Evolutionary conservation across 2,113 vertebrate genomes (phyloP), one percentile per base, ranked within the genome.

Genomic region (Larimichthys polyactis): DNA sequence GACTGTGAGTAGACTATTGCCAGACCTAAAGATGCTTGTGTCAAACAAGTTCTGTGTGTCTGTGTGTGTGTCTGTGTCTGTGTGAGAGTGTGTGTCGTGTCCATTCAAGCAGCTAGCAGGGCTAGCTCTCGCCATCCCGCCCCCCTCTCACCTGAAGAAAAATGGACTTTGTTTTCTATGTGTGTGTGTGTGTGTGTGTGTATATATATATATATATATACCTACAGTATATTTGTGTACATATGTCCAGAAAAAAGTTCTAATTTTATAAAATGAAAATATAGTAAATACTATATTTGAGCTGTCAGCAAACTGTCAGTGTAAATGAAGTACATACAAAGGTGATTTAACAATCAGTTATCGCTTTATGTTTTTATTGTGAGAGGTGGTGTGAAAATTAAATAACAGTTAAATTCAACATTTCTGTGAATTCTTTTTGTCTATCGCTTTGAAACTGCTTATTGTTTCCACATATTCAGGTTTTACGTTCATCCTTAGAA

Each of bases 241-340:
- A 93, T 91, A 90, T 89, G 64, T 88, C 24, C 73, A 90, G 81
- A 93, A 89, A 73, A 65, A 79, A 91, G 93, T 95, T 94, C 89
- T 94, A 94, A 90, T 93, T 94, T 94, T 94, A 87, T 92, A 93
- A 94, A 92, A 90, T 92, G 63, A 78, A 89, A 90, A 82, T 89
- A 87, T 82, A 70, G 77, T 89, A 71, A 88, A 89, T 46, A 59
- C 82, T 93, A 86, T 92, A 87, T 94, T 89, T 93, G 68, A 89
- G 76, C 80, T 91, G 81, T 77, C 78, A 77, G 76, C 32, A 63
- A 79, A 51, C 82, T 78, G 78, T 89, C 76, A 76, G 70, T 91
- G 72, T 90, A 90, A 93, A 93, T 90, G 78, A 94, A 91, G 86
- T 89, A 73, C 70, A 78, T 84, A 72, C 69, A 82, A 78, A 90